phyloP scores from a whole-genome alignment of 2,797 vertebrate genomes.

The Syndactyla subalaris region DNA sequence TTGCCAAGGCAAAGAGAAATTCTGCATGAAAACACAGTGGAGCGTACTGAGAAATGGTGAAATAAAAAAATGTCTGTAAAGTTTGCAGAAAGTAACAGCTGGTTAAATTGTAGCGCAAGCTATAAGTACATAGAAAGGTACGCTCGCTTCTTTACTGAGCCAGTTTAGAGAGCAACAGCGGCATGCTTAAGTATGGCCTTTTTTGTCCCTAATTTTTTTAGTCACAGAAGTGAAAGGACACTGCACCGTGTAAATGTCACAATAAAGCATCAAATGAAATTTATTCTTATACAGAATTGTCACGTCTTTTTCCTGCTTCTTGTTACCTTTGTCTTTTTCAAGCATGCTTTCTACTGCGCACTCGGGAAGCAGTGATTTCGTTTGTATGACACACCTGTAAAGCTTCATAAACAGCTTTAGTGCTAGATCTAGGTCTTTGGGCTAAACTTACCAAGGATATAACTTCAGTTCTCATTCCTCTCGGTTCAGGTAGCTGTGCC shows the following conservation, averaged over 20 bases:
- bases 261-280: background rate
- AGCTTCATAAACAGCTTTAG: background rate
- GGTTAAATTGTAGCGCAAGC: background rate
- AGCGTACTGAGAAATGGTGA: background rate
- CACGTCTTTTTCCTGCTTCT: background rate
- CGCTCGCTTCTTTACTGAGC: background rate
- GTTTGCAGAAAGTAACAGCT: background rate
- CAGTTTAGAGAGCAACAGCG: background rate
- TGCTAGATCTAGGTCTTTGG: background rate
- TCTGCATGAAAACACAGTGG: background rate
- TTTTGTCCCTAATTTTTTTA: background rate
- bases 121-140: background rate
- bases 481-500: background rate
- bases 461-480: background rate
- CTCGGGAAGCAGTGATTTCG: background rate
- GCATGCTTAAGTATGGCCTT: background rate
- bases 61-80: background rate
- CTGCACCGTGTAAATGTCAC: background rate
- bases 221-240: background rate
- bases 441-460: background rate
- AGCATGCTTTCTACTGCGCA: fast-evolving
- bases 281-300: background rate
- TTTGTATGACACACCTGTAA: fast-evolving
- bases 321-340: background rate
- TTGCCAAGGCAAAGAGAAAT: background rate